Conservation (phyloP, 2,888 invertebrate species). For the Hypomecis atomaria region DNA sequence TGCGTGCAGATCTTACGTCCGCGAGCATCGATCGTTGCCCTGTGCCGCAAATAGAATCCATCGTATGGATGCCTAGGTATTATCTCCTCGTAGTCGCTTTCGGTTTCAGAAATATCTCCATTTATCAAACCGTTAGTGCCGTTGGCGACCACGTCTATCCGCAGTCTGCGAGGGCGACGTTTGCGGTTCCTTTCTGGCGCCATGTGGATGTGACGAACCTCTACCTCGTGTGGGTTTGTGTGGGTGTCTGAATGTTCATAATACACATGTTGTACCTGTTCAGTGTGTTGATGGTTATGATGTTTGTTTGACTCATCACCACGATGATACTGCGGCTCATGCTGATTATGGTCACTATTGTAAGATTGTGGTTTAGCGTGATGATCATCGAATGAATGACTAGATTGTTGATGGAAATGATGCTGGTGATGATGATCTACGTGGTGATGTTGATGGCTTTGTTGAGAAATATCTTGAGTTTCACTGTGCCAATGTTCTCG, state of each 20-base stretch:
- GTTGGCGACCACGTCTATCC: constrained; percentile 43
- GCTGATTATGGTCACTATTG: constrained; percentile 37
- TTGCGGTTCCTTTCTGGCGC: constrained; percentile 52
- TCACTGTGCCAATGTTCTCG: constrained; percentile 40
- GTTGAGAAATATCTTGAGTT: constrained; percentile 41
- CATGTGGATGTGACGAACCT: constrained; percentile 60
- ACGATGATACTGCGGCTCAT: constrained; percentile 33
- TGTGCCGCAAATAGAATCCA: constrained; percentile 77
- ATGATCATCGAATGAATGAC: constrained; percentile 34
- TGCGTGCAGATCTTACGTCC: constrained; percentile 77
- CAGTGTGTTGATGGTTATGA: constrained; percentile 40
- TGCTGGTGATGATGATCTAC: constrained; percentile 39
- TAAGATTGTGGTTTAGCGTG: constrained; percentile 39
- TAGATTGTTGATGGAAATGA: constrained; percentile 40
- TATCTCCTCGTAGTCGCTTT: constrained; percentile 66
- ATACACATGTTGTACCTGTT: constrained; percentile 34
- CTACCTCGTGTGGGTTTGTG: constrained; percentile 43
- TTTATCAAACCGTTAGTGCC: constrained; percentile 50
- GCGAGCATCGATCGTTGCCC: constrained; percentile 66
- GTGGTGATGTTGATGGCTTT: constrained; percentile 32
- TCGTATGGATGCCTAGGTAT: constrained; percentile 81
- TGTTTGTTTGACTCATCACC: constrained; percentile 34
- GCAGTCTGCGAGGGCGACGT: constrained; percentile 45
- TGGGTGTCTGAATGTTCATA: constrained; percentile 29
- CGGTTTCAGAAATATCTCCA: constrained; percentile 62